Evolutionary conservation across 2,888 invertebrate genomes (phyloP).

Genomic region (Brachycybe producta): DNA sequence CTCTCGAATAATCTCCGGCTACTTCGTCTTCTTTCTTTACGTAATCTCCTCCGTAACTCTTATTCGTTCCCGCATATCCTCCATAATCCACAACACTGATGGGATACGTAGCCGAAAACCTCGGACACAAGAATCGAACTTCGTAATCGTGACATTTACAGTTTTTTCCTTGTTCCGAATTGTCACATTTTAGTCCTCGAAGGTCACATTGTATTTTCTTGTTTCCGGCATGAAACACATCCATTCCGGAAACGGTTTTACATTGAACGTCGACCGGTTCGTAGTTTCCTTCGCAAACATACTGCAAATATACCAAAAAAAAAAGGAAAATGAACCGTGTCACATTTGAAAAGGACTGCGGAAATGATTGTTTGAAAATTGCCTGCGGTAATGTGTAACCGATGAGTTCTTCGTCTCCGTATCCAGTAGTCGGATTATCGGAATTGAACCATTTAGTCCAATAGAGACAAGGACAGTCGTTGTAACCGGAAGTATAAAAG

Average conservation of each 20-base stretch:
- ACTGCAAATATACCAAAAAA: not conserved
- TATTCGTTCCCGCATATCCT: not conserved
- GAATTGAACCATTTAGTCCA: slow-evolving; percentile 14
- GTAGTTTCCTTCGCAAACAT: slow-evolving; percentile 4
- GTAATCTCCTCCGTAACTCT: not conserved
- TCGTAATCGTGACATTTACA: slow-evolving; percentile 11
- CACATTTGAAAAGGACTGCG: not conserved
- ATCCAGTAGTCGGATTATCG: slow-evolving; percentile 1
- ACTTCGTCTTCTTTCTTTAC: not conserved
- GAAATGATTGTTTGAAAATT: not conserved
- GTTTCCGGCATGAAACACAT: slow-evolving; percentile 10
- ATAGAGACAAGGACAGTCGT: slow-evolving; percentile 12
- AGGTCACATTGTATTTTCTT: slow-evolving; percentile 12
- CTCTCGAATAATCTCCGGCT: not conserved
- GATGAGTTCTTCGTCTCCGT: slow-evolving; percentile 10
- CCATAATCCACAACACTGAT: not conserved
- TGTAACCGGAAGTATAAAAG: slow-evolving; percentile 1
- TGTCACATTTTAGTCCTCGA: slow-evolving; percentile 5
- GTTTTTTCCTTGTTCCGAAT: slow-evolving; percentile 6
- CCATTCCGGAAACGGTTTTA: slow-evolving; percentile 1
- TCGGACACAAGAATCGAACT: slow-evolving; percentile 10
- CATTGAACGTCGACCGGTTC: slow-evolving; percentile 13
- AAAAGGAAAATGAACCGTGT: not conserved
- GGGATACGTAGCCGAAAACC: slow-evolving; percentile 5
- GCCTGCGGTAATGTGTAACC: slow-evolving; percentile 8